phyloP scores from a whole-genome alignment of 2,113 vertebrate genomes.

The Oncorhynchus nerka region DNA sequence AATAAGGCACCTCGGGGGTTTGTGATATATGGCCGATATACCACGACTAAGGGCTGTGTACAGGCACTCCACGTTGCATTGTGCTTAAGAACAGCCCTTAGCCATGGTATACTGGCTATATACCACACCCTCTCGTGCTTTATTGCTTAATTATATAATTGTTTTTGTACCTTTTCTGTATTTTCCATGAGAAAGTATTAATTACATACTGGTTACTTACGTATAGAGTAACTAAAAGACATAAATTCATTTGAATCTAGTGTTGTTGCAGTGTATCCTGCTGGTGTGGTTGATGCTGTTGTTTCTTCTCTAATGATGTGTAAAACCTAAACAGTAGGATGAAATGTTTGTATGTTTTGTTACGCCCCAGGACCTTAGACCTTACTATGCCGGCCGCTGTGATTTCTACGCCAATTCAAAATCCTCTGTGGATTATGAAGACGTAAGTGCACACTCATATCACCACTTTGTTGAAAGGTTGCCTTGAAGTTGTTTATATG shows the following conservation, averaged over 20 bases:
- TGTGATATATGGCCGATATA: too few relatives aligned
- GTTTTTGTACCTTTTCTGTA: not conserved
- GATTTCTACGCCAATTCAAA: slow-evolving; percentile 84
- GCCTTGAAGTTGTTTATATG: too few relatives aligned
- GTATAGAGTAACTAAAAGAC: not conserved
- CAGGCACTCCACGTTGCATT: too few relatives aligned
- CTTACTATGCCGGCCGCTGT: slow-evolving; percentile 90
- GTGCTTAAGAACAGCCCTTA: too few relatives aligned
- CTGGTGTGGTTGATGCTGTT: not conserved
- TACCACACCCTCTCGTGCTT: too few relatives aligned
- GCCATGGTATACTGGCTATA: too few relatives aligned
- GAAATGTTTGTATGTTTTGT: not conserved
- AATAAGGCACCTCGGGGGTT: too few relatives aligned
- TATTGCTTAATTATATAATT: not conserved
- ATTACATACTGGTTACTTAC: not conserved
- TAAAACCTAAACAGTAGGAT: not conserved
- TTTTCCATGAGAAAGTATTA: not conserved
- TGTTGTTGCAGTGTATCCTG: not conserved
- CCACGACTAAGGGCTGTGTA: too few relatives aligned
- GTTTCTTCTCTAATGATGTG: not conserved
- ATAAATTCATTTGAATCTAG: not conserved
- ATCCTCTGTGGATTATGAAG: slow-evolving; percentile 55
- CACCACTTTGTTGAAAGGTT: too few relatives aligned
- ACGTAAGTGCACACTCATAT: slow-evolving; percentile 59
- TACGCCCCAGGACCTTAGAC: slow-evolving; percentile 85